Evolutionary conservation across 2,888 invertebrate genomes (phyloP), one percentile per base, ranked within the genome.

Genomic region (Hemistola chrysoprasaria): DNA sequence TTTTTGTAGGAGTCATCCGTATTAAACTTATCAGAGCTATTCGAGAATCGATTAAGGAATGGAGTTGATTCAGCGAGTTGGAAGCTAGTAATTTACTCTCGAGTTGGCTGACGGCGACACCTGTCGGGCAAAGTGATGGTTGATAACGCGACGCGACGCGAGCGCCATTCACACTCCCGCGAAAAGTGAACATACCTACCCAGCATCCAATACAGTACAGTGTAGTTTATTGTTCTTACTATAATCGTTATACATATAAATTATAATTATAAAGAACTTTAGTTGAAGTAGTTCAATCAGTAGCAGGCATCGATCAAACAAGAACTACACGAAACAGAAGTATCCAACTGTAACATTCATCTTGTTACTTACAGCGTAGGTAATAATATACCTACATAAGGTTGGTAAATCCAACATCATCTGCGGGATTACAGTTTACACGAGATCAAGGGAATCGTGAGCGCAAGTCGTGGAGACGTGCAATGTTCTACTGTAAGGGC

Each of bases 101-200:
- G 79, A 86, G 84, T 81, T 81, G 79, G 84, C 85, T 87, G 87
- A 84, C 83, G 83, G 83, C 84, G 87, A 87, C 86, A 87, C 87
- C 87, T 88, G 87, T 86, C 87, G 83, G 65, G 68, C 70, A 67
- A 82, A 81, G 78, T 86, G 86, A 86, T 81, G 82, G 78, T 77
- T 80, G 82, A 85, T 86, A 87, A 88, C 83, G 75, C 82, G 84
- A 88, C 83, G 75, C 82, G 84, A 85, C 72, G 78, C 78, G 78
- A 71, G 71, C 76, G 76, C 79, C 70, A 82, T 86, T 85, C 78
- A 77, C 67, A 81, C 71, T 78, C 79, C 78, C 56, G 78, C 65
- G 74, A 78, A 63, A 70, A 59, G 67, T 64, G 62, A 64, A 68
- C 25, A 10, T 26, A 27, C 11, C 35, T 22, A 22, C n/a, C 27